phyloP scores from a whole-genome alignment of 2,113 vertebrate genomes.

The Corythornis cristatus region DNA sequence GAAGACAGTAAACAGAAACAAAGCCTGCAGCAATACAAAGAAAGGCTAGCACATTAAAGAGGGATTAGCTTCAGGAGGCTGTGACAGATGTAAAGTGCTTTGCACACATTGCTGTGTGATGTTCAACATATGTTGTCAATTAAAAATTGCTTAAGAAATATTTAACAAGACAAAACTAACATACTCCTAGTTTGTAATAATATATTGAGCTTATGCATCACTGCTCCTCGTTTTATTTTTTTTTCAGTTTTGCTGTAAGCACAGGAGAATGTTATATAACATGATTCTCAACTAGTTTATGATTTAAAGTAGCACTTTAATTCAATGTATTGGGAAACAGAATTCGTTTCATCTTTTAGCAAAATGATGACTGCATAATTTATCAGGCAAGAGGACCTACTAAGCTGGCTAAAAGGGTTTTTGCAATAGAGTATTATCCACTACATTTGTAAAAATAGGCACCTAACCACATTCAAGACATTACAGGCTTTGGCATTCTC shows the following conservation, averaged over 20 bases:
- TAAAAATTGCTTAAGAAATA: slow-evolving; percentile 79
- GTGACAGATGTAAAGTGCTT: slow-evolving; percentile 72
- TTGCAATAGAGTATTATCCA: neutral
- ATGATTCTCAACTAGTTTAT: neutral
- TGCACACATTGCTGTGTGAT: slow-evolving; percentile 68
- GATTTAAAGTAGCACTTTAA: neutral
- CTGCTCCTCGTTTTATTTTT: slow-evolving; percentile 45
- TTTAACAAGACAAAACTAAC: slow-evolving; percentile 72
- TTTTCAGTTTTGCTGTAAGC: slow-evolving; percentile 5
- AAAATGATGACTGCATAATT: neutral
- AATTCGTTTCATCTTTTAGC: neutral
- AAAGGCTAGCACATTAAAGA: slow-evolving; percentile 56
- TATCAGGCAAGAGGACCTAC: neutral
- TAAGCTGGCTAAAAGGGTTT: neutral
- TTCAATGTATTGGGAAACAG: neutral
- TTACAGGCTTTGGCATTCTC: neutral
- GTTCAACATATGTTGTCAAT: slow-evolving; percentile 75
- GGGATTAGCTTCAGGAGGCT: slow-evolving; percentile 62
- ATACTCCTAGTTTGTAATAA: slow-evolving; percentile 41
- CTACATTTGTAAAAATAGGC: neutral
- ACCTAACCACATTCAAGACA: neutral
- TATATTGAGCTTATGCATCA: slow-evolving; percentile 57
- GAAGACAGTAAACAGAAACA: slow-evolving; percentile 66
- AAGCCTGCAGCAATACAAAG: slow-evolving; percentile 58
- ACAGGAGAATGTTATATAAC: neutral